These are phyloP conservation scores for Heptranchias perlo DNA, from an alignment of 2,113 vertebrate species.

Conservation along the genomic window DNA sequence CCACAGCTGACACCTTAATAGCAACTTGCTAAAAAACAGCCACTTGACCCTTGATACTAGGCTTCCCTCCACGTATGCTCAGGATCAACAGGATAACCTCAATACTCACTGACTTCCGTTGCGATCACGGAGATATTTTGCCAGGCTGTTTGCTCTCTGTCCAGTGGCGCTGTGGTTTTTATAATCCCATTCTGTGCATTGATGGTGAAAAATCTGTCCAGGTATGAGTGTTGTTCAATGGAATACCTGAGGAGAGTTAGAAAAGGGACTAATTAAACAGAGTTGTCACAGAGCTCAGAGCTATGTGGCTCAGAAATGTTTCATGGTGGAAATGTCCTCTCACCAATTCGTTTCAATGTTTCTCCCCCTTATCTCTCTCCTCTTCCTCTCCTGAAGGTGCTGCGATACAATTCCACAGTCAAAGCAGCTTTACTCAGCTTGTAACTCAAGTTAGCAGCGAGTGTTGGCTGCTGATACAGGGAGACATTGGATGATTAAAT, in stretches of 20 bases:
- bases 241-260: slow-evolving; percentile 73
- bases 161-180: slow-evolving; percentile 79
- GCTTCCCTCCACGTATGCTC: not conserved
- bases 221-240: slow-evolving; percentile 87
- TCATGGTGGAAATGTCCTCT: not conserved
- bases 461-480: not conserved
- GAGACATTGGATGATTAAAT: not conserved
- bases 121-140: slow-evolving; percentile 93
- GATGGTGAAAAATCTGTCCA: slow-evolving; percentile 87
- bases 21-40: not conserved
- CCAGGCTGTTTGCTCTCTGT: slow-evolving; percentile 84
- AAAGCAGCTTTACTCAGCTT: not conserved
- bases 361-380: not conserved
- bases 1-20: not conserved
- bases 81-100: not conserved
- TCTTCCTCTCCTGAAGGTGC: not conserved
- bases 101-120: slow-evolving; percentile 74
- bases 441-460: not conserved
- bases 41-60: not conserved
- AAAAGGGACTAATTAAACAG: slow-evolving; percentile 13
- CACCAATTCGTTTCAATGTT: not conserved
- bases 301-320: too few species aligned
- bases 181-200: slow-evolving; percentile 85
- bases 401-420: not conserved
- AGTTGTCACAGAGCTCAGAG: not conserved